Percentiles rank a stretch among this genome's conserved stretches.
Conservation (phyloP, 2,888 invertebrate genomes). For the Lepeophtheirus nordmannii region DNA sequence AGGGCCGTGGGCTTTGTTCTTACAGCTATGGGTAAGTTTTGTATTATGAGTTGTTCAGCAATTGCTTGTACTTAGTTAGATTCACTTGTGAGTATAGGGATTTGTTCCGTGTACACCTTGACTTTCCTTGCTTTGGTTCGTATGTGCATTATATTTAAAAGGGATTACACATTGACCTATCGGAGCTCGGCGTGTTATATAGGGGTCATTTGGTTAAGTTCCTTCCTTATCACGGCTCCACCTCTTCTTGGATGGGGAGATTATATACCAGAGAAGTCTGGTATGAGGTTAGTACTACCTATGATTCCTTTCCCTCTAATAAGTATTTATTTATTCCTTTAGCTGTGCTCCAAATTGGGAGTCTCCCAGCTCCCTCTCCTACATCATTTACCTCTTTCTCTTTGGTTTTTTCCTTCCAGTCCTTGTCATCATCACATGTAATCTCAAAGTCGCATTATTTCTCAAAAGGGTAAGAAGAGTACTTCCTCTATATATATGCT, state of each 20-base stretch:
- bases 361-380: background rate
- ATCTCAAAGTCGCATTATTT: background rate
- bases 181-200: background rate
- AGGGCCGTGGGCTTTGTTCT: conserved; percentile 2
- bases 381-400: background rate
- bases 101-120: background rate
- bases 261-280: conserved; percentile 6
- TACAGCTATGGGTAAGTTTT: background rate
- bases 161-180: background rate
- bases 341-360: conserved; percentile 9
- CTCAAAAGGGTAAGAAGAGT: background rate
- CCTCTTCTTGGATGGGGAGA: conserved; percentile 13
- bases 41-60: background rate
- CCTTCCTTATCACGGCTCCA: background rate
- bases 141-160: background rate
- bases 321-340: background rate
- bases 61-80: too few relatives aligned
- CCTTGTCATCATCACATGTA: background rate
- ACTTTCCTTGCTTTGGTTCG: background rate
- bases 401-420: conserved; percentile 3
- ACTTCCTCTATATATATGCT: too few relatives aligned
- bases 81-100: background rate
- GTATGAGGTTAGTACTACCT: background rate
- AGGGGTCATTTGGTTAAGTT: background rate
- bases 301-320: too few relatives aligned